phyloP scores from a whole-genome alignment of 2,797 vertebrate genomes.

The Hemibagrus guttatus region DNA sequence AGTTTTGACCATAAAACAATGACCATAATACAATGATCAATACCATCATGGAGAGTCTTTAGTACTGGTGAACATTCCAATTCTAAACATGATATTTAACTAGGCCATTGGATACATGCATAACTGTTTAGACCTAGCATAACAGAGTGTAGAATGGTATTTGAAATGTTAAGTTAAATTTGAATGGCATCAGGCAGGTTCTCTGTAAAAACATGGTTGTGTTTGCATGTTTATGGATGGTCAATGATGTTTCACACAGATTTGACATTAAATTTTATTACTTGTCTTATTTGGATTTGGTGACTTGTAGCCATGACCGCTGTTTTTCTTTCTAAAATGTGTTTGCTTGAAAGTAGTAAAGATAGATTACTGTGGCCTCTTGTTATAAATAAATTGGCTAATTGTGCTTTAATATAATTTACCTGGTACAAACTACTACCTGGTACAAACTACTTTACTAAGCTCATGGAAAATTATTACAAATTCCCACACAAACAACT shows the following conservation, averaged over 20 bases:
- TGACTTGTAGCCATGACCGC: slow-evolving; percentile 13
- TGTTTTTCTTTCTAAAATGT: slow-evolving; percentile 4
- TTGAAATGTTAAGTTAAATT: slow-evolving; percentile 46
- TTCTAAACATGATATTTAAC: neutral
- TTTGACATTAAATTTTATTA: slow-evolving; percentile 77
- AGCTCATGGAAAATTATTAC: neutral
- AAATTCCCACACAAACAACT: neutral
- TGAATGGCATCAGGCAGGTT: slow-evolving; percentile 21
- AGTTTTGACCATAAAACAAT: neutral
- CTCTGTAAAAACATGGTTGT: slow-evolving; percentile 62
- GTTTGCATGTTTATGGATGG: slow-evolving; percentile 75
- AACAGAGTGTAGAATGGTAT: neutral
- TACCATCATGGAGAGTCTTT: neutral
- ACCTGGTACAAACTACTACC: neutral
- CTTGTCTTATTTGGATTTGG: slow-evolving; percentile 65
- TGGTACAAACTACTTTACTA: neutral
- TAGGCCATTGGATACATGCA: neutral
- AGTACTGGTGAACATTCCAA: neutral
- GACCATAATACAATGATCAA: neutral
- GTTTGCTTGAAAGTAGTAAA: neutral
- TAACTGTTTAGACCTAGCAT: neutral
- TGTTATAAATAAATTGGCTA: neutral
- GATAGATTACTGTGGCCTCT: neutral
- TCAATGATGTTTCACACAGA: slow-evolving; percentile 67
- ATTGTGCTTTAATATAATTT: neutral